Evolutionary conservation across 2,888 invertebrate genomes (phyloP), one percentile per base, ranked within the genome.

Genomic region (Lithophane leautieri): DNA sequence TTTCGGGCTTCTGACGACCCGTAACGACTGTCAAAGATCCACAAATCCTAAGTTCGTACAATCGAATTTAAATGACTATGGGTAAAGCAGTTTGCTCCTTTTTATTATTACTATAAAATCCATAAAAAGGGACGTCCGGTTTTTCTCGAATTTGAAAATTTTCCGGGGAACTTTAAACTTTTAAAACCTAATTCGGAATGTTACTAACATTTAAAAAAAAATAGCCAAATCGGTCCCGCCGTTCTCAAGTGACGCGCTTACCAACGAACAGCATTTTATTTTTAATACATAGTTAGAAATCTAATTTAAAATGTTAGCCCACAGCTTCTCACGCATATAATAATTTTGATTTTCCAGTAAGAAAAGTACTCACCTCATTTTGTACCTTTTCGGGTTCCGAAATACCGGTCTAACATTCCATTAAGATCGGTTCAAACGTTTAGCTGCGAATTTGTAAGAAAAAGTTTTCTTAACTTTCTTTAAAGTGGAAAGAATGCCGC

Each of bases 391-490:
- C 28, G 14, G 7, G 16, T 50, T 42, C 16, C 42, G 4, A 73
- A 79, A 79, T 28, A 42, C n/a, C 28, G 0, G 8, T 54, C 34
- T 50, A 42, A 52, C 25, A 73, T 79, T 79, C 47, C 47, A 61
- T 79, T 73, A 66, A 65, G 61, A 25, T 73, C 28, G 22, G 34
- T 78, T 61, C 8, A 72, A 78, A 60, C 52, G 60, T 73, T 78
- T 62, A 62, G 47, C 42, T 61, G 50, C 47, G 16, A 62, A 56
- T 14, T 73, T 78, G 42, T 16, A n/a, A 62, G 19, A 56, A 34
- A 73, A 79, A 66, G 40, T 60, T 79, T 73, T 14, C n/a, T 25
- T 42, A 47, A 79, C 52, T 63, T 77, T 71, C 54, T 62, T 78
- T 0, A 34, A 54, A 54, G 9, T 54, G 28, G 52, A 12, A 79